Evolutionary conservation across 2,113 vertebrate genomes (phyloP), one percentile per base, ranked within the genome.

Genomic region (Malurus melanocephalus): DNA sequence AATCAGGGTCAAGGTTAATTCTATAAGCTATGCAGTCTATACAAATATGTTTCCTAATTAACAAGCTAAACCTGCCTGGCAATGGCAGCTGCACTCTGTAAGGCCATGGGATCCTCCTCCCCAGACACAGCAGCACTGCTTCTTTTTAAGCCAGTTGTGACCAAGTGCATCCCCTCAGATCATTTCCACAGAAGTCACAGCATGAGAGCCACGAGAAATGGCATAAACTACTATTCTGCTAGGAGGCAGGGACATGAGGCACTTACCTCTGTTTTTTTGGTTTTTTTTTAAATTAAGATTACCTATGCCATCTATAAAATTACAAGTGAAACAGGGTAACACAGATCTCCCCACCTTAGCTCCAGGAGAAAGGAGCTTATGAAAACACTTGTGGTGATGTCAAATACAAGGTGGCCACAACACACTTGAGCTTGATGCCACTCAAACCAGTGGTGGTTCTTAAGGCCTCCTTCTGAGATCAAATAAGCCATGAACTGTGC

Each of bases 271-370:
- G 46, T 12, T 59, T n/a, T 45, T 19, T 14, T 11, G n/a, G n/a
- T n/a, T n/a, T n/a, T n/a, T n/a, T n/a, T n/a, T n/a, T n/a, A n/a
- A 2, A 2, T 0, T 1, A 51, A 38, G 20, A 40, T 21, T 4
- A 15, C 13, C 59, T 20, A 10, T 51, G 13, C 0, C 43, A 33
- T 19, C 35, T 18, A 19, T 55, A 69, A 61, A 89, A 55, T 33
- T 22, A 45, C 16, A 38, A n/a, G 24, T 1, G 1, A 80, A 73
- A 48, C 28, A 60, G 21, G 6, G 16, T 12, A 45, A 67, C 33
- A 28, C 13, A 6, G 15, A 75, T 62, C 23, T 66, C 13, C 22
- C 11, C n/a, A 45, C 12, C 14, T 18, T 23, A 42, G 27, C 19
- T 62, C 4, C 22, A 19, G 30, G 7, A 51, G 48, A 76, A 78